phyloP scores from a whole-genome alignment of 2,797 vertebrate genomes.

The Aulostomus chinensis region DNA sequence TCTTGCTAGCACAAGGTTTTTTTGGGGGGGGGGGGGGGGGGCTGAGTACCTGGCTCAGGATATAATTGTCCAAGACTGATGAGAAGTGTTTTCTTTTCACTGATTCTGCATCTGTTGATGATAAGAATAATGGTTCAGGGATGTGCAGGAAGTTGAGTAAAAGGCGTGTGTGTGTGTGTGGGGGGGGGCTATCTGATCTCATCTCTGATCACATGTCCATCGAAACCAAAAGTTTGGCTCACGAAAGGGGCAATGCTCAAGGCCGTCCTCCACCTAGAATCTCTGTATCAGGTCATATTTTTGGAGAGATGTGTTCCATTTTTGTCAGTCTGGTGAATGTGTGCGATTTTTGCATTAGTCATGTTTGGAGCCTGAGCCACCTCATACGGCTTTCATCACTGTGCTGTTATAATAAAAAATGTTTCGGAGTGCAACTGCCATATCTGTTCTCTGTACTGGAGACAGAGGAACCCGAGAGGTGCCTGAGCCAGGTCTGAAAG shows the following conservation, averaged over 20 bases:
- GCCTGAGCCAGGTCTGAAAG: slow-evolving; percentile 41
- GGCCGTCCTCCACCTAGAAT: slow-evolving; percentile 31
- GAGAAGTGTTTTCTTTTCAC: slow-evolving; percentile 24
- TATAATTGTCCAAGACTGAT: slow-evolving; percentile 7
- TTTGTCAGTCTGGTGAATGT: slow-evolving; percentile 58
- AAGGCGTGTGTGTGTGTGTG: background rate
- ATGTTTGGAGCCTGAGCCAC: slow-evolving; percentile 61
- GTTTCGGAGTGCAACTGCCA: slow-evolving; percentile 56
- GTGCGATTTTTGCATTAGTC: slow-evolving; percentile 65
- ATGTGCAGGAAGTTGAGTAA: slow-evolving; percentile 39
- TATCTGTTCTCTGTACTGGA: slow-evolving; percentile 39
- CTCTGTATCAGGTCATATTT: slow-evolving; percentile 45
- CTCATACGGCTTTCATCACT: slow-evolving; percentile 70
- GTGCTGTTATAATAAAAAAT: slow-evolving; percentile 67
- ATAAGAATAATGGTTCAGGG: slow-evolving; percentile 39
- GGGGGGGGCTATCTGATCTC: slow-evolving; percentile 25
- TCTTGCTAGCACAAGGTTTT: too few species aligned
- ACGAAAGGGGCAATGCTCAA: slow-evolving; percentile 14
- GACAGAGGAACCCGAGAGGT: slow-evolving; percentile 39
- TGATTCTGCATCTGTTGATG: slow-evolving; percentile 30
- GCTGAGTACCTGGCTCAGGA: slow-evolving; percentile 36
- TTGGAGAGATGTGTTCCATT: slow-evolving; percentile 37
- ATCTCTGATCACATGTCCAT: slow-evolving; percentile 54
- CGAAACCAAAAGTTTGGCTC: slow-evolving; percentile 33
- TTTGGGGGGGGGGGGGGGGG: too few species aligned